Conservation (phyloP, 2,113 vertebrate genomes). For the Trinectes maculatus region DNA sequence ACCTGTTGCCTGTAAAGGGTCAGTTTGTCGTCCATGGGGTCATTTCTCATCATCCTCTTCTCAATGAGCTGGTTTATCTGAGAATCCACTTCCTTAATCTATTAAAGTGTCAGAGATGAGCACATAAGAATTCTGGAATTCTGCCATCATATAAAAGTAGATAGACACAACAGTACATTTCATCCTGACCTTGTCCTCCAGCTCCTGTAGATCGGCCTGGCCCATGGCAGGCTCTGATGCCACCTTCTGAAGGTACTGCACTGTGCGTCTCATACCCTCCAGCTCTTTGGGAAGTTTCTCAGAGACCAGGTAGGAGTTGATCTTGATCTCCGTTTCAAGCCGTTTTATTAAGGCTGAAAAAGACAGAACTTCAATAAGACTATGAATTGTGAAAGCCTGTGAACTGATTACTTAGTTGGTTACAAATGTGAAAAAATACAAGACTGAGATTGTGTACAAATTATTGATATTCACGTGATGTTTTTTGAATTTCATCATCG, state of each 20-base stretch:
- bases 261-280: constrained; percentile 85
- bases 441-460: background rate
- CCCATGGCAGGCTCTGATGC: constrained; percentile 92
- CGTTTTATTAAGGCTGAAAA: constrained; percentile 92
- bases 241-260: constrained; percentile 90
- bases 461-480: background rate
- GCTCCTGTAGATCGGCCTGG: constrained; percentile 87
- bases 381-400: constrained; percentile 2
- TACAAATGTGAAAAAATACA: background rate
- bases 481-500: background rate
- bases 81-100: constrained; percentile 88
- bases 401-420: background rate
- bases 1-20: constrained; percentile 97
- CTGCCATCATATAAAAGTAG: accelerated
- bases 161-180: background rate
- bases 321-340: constrained; percentile 95
- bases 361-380: constrained; percentile 31
- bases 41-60: constrained; percentile 92
- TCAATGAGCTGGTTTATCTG: constrained; percentile 93
- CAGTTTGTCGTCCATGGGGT: constrained; percentile 92
- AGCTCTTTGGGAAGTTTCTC: constrained; percentile 94
- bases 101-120: constrained; percentile 6
- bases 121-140: background rate
- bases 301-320: constrained; percentile 92
- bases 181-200: constrained; percentile 87